A percentile compares a stretch with the other conserved stretches of the same genome.
Evolutionary conservation across 2,113 vertebrate genomes (phyloP).

Genomic region (Dasyurus viverrinus): DNA sequence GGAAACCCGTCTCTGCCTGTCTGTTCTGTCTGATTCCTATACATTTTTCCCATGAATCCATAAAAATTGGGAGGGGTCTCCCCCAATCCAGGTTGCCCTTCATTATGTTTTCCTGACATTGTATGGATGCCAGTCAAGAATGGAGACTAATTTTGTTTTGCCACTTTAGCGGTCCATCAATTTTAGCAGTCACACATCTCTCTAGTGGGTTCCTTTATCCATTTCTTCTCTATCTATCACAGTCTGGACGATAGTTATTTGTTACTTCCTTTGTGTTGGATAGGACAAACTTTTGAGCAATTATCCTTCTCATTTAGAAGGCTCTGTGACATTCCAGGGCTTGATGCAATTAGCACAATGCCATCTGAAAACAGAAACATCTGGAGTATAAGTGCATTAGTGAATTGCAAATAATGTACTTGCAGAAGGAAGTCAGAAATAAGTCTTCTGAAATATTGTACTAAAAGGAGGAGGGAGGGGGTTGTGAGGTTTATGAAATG

Average conservation of each 20-base stretch:
- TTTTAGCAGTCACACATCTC: background rate
- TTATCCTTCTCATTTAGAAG: background rate
- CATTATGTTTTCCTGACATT: background rate
- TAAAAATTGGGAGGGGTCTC: background rate
- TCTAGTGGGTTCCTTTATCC: background rate
- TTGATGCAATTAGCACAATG: slow-evolving; percentile 1
- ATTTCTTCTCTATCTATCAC: background rate
- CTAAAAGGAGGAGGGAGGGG: background rate
- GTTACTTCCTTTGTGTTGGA: background rate
- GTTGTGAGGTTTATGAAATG: background rate
- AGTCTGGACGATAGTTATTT: background rate
- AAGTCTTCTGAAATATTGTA: background rate
- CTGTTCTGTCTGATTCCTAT: background rate
- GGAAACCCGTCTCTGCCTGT: background rate
- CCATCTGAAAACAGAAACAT: background rate
- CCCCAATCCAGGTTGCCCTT: background rate
- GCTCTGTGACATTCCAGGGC: background rate
- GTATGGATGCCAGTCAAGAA: background rate
- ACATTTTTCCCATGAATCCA: background rate
- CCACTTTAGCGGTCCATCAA: background rate
- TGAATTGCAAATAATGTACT: background rate
- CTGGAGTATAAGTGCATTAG: background rate
- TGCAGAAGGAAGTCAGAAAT: background rate
- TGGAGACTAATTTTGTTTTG: background rate
- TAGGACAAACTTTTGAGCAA: background rate